Conservation (phyloP, 2,888 invertebrate species). For the Vesta saturnalis region DNA sequence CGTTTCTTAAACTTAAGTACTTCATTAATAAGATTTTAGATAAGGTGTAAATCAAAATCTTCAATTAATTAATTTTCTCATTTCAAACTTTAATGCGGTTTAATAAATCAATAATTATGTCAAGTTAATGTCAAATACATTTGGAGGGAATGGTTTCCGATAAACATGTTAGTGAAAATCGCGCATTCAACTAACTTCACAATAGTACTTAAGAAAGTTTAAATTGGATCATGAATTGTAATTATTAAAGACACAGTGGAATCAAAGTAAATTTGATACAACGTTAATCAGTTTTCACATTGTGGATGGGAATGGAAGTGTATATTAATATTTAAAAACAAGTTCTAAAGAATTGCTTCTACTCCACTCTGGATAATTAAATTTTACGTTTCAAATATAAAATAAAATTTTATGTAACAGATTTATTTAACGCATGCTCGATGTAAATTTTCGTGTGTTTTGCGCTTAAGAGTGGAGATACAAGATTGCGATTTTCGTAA, state of each 20-base stretch:
- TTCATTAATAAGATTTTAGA: conserved; percentile 5
- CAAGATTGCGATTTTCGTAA: too few species aligned
- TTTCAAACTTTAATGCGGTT: conserved; percentile 20
- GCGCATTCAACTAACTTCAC: conserved; percentile 23
- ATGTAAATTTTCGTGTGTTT: too few species aligned
- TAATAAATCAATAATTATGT: conserved; percentile 35
- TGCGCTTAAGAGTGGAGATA: too few species aligned
- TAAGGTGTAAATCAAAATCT: conserved; percentile 28
- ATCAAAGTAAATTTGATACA: conserved; percentile 22
- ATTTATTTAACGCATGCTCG: too few species aligned
- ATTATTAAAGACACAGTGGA: conserved; percentile 19
- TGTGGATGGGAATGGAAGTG: too few species aligned
- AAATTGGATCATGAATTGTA: conserved; percentile 29
- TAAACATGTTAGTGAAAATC: conserved; percentile 31
- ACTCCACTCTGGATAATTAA: too few species aligned
- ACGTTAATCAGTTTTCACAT: too few species aligned
- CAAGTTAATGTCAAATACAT: conserved; percentile 33
- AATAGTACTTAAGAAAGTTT: conserved; percentile 22
- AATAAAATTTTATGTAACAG: too few species aligned
- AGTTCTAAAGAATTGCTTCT: too few species aligned
- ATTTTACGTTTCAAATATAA: too few species aligned
- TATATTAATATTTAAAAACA: too few species aligned
- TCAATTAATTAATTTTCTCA: conserved; percentile 30
- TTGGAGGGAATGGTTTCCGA: conserved; percentile 19
- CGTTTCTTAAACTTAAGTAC: background rate